These are phyloP conservation scores for Clusia tigrina DNA, from an alignment of 2,888 invertebrate species.

Conservation along the genomic window DNA sequence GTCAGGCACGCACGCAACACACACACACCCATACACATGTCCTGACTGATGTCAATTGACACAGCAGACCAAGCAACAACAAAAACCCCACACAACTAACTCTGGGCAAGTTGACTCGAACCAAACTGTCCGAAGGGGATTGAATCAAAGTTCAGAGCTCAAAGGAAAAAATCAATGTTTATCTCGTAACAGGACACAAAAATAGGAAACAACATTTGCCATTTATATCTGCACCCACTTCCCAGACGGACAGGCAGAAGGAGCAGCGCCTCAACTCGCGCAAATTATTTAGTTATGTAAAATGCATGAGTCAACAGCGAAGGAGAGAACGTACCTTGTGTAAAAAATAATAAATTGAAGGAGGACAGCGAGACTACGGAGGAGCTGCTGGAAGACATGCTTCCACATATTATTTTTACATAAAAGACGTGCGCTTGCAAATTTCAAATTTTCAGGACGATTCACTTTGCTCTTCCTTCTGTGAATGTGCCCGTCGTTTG, in stretches of 20 bases:
- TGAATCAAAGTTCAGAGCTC: neutral
- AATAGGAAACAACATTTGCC: neutral
- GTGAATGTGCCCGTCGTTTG: no score
- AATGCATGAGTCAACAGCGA: constrained; percentile 17
- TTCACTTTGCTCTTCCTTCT: neutral
- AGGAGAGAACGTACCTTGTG: constrained; percentile 62
- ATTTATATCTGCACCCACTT: no score
- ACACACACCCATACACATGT: neutral
- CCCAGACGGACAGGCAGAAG: no score
- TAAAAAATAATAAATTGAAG: constrained; percentile 65
- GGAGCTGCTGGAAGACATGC: constrained; percentile 65
- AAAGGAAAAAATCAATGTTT: constrained; percentile 42
- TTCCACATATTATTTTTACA: constrained; percentile 61
- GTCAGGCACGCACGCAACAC: neutral
- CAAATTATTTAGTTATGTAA: constrained; percentile 21
- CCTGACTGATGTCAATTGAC: no score
- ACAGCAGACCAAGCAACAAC: neutral
- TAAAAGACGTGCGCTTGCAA: constrained; percentile 40
- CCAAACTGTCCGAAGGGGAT: constrained; percentile 12
- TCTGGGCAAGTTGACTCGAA: neutral
- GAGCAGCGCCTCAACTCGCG: no score
- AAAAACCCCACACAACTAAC: neutral
- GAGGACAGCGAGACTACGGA: constrained; percentile 64
- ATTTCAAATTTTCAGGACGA: neutral
- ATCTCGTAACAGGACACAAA: constrained; percentile 34